Conservation (phyloP, 1,140 invertebrate genomes). For the Drosophila hydei region DNA sequence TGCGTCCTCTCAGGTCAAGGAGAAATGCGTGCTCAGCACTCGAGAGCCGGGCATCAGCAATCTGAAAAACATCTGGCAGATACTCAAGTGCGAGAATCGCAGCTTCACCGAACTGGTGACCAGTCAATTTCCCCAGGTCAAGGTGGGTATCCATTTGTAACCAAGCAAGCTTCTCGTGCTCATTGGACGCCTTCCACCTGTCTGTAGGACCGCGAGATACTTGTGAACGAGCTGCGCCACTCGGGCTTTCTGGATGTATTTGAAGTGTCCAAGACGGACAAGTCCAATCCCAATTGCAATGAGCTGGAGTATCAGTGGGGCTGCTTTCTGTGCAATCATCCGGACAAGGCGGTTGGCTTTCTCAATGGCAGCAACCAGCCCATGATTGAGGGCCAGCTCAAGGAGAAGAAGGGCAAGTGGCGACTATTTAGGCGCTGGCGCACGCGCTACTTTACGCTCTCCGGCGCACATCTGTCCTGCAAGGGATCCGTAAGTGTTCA, state of each 20-base stretch:
- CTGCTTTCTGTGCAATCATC: conserved; percentile 90
- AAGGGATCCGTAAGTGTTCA: conserved; percentile 92
- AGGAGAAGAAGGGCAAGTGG: conserved; percentile 98
- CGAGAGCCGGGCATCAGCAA: conserved; percentile 92
- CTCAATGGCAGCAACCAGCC: conserved; percentile 89
- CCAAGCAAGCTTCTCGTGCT: background rate
- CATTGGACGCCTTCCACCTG: background rate
- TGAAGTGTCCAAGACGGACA: conserved; percentile 87
- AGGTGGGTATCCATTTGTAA: conserved; percentile 85
- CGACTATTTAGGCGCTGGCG: conserved; percentile 95
- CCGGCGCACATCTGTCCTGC: conserved; percentile 94
- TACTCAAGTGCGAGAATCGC: conserved; percentile 94
- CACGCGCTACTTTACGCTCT: conserved; percentile 96
- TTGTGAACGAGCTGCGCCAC: conserved; percentile 93
- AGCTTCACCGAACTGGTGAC: conserved; percentile 96
- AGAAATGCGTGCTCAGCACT: conserved; percentile 91
- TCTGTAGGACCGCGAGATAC: conserved; percentile 91
- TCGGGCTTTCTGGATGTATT: conserved; percentile 96
- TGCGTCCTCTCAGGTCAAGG: conserved; percentile 87
- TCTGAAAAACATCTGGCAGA: conserved; percentile 96
- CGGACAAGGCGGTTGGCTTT: conserved; percentile 93
- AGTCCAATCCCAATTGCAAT: conserved; percentile 83
- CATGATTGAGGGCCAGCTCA: conserved; percentile 95
- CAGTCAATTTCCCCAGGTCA: conserved; percentile 94
- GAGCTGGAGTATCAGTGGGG: conserved; percentile 84